Evolutionary conservation across 64 coral and sea anemone genomes (phyloP).

Genomic region (Montipora cactus): DNA sequence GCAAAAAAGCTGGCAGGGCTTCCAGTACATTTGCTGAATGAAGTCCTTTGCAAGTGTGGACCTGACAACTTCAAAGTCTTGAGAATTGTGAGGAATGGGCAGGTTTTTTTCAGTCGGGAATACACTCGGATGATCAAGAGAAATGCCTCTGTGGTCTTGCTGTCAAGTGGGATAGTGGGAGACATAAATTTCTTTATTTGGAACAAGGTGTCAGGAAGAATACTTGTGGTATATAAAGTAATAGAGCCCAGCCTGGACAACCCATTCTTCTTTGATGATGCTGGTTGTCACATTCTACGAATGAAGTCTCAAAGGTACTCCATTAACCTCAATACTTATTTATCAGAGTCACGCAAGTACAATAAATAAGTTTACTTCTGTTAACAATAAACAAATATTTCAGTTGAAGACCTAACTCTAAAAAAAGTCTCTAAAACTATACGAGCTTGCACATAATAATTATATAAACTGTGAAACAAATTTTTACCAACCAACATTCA

Average conservation of each 20-base stretch:
- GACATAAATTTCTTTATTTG: constrained; percentile 40
- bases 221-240: constrained; percentile 31
- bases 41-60: not conserved
- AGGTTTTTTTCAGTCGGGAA: not conserved
- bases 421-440: no score
- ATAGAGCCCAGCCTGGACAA: not conserved
- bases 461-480: no score
- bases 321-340: no score
- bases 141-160: not conserved
- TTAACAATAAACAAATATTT: no score
- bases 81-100: not conserved
- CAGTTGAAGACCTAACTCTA: no score
- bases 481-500: no score
- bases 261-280: constrained; percentile 42
- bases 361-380: no score
- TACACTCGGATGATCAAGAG: constrained; percentile 9
- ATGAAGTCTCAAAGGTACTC: constrained; percentile 24
- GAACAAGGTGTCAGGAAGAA: not conserved
- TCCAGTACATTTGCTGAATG: not conserved
- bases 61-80: not conserved
- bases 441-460: no score
- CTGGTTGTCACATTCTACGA: constrained; percentile 38
- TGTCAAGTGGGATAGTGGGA: not conserved
- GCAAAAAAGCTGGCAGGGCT: constrained; percentile 2
- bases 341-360: no score